These are phyloP conservation scores for Apodemia zela DNA, from an alignment of 2,888 invertebrate genomes.

Conservation along the genomic window DNA sequence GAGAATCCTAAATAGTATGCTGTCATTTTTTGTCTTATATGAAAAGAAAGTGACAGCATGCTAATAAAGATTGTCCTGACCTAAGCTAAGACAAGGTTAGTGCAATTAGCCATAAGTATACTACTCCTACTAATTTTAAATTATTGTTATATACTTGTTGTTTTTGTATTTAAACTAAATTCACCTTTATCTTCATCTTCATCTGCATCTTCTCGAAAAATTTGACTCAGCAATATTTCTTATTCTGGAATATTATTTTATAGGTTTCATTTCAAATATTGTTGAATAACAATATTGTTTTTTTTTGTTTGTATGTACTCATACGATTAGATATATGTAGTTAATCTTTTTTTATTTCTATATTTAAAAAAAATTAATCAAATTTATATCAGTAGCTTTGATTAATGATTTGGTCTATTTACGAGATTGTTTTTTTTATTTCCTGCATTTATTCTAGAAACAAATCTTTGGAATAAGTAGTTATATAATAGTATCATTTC, in stretches of 20 bases:
- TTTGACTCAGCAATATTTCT: background rate
- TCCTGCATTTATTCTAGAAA: background rate
- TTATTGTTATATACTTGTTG: no score
- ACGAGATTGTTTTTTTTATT: background rate
- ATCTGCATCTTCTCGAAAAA: background rate
- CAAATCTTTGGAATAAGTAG: background rate
- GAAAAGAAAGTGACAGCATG: no score
- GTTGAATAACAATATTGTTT: background rate
- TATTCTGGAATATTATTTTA: no score
- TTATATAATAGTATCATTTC: no score
- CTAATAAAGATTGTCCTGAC: no score
- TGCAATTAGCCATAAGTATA: slow-evolving; percentile 37
- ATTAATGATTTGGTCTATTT: background rate
- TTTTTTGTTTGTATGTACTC: background rate
- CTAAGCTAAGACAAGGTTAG: no score
- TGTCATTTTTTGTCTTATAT: no score
- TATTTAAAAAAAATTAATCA: background rate
- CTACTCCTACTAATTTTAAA: background rate
- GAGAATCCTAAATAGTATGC: no score
- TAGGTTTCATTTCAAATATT: background rate
- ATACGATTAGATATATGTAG: background rate
- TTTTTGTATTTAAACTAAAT: no score
- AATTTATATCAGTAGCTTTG: background rate
- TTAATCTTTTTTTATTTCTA: no score
- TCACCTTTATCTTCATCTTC: background rate